A percentile compares a stretch with the other conserved stretches of the same genome.
Evolutionary conservation across 2,797 vertebrate species (phyloP).

Genomic region (Pseudochirops cupreus): DNA sequence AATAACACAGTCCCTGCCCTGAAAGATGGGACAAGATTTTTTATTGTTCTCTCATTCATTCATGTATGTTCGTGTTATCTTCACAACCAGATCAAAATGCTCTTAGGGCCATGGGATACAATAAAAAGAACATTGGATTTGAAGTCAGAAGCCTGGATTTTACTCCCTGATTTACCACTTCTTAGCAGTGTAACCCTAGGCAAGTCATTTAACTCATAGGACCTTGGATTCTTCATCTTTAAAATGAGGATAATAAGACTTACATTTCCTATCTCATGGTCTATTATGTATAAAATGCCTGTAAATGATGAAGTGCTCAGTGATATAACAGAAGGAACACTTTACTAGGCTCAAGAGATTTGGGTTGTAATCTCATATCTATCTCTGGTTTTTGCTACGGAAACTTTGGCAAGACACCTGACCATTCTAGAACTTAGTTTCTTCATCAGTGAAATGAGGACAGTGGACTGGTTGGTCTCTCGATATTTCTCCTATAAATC

Average conservation of each 20-base stretch:
- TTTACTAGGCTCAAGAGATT: neutral
- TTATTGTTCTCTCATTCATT: neutral
- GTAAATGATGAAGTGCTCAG: neutral
- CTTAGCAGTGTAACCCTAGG: neutral
- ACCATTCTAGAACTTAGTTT: neutral
- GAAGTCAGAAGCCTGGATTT: neutral
- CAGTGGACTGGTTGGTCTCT: neutral
- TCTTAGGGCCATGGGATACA: neutral
- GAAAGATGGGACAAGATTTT: neutral
- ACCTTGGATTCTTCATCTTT: neutral
- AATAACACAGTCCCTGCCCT: neutral
- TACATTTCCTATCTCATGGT: neutral
- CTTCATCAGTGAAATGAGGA: neutral
- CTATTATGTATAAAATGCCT: neutral
- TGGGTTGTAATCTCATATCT: neutral
- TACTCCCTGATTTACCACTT: neutral
- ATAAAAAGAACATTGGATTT: neutral
- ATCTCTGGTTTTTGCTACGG: neutral
- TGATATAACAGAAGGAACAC: neutral
- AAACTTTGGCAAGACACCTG: neutral
- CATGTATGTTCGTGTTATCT: neutral
- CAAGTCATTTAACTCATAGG: neutral
- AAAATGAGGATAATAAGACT: neutral
- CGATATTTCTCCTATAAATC: neutral
- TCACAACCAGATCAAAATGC: neutral